A percentile compares a stretch with the other conserved stretches of the same genome.
Evolutionary conservation across 1,140 invertebrate species (phyloP).

Genomic region (Platorchestia sp.): DNA sequence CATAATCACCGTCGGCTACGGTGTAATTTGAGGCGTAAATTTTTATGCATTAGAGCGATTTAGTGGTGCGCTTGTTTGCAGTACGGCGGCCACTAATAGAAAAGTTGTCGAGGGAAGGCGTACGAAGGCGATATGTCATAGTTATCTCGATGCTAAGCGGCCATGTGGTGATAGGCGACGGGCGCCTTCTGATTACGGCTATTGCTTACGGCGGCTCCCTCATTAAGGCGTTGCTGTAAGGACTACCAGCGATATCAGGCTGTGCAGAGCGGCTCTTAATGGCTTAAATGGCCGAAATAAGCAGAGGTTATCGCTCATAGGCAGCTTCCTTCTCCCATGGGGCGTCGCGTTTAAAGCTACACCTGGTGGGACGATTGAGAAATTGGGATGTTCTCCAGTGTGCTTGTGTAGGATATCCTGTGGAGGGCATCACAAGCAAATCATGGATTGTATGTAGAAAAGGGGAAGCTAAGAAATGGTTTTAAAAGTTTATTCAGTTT

Average conservation of each 20-base stretch:
- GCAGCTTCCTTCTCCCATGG: not conserved
- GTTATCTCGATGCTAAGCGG: constrained; percentile 39
- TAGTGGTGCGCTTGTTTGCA: constrained; percentile 21
- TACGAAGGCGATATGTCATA: constrained; percentile 26
- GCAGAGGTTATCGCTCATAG: not conserved
- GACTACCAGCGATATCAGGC: not conserved
- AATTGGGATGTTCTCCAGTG: not conserved
- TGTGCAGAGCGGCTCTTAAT: not conserved
- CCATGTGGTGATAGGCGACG: constrained; percentile 30
- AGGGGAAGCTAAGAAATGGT: no score
- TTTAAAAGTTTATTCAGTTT: no score
- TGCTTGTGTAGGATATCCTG: not conserved
- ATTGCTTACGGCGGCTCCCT: constrained; percentile 4
- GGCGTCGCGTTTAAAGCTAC: not conserved
- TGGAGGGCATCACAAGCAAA: not conserved
- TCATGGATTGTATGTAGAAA: not conserved
- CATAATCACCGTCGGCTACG: constrained; percentile 40
- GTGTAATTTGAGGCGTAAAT: constrained; percentile 47
- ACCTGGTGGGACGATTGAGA: not conserved
- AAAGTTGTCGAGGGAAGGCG: constrained; percentile 40
- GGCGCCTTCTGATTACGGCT: not conserved
- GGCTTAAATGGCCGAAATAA: not conserved
- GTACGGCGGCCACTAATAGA: constrained; percentile 36
- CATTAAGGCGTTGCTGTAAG: not conserved
- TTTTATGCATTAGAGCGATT: constrained; percentile 45